These are phyloP conservation scores for Drosophila kanapiae DNA, from an alignment of 1,140 invertebrate species.

Conservation along the genomic window DNA sequence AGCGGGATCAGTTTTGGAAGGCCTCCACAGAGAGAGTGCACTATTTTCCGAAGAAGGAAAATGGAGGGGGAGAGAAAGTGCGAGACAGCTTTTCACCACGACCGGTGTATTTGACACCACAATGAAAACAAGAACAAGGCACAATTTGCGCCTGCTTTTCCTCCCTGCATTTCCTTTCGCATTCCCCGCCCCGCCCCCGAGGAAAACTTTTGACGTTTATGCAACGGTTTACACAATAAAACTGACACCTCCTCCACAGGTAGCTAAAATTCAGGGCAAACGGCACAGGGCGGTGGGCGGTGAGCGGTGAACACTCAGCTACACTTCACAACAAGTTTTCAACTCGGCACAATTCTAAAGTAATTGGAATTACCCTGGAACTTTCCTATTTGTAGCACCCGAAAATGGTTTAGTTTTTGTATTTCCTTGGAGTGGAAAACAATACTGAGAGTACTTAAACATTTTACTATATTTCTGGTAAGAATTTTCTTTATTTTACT, in stretches of 20 bases:
- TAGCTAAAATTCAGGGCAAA: conserved; percentile 28
- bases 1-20: conserved; percentile 23
- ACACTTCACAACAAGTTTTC: conserved; percentile 5
- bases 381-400: too few species aligned
- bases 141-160: conserved; percentile 24
- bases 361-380: background rate
- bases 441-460: too few species aligned
- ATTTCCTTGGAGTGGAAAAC: too few species aligned
- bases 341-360: too few species aligned
- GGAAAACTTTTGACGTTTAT: conserved; percentile 43
- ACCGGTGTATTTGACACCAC: conserved; percentile 36
- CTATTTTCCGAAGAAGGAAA: background rate
- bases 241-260: conserved; percentile 47
- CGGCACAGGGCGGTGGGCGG: background rate
- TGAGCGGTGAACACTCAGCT: too few species aligned
- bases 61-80: background rate
- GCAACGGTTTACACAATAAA: conserved; percentile 48
- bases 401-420: too few species aligned
- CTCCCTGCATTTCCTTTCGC: conserved; percentile 5
- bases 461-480: too few species aligned
- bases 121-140: conserved; percentile 18
- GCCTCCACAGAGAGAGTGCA: conserved; percentile 1
- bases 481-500: too few species aligned
- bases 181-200: background rate
- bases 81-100: conserved; percentile 40